Evolutionary conservation across 2,888 invertebrate species (phyloP), one percentile per base, ranked within the genome.

Genomic region (Drosophila testacea): DNA sequence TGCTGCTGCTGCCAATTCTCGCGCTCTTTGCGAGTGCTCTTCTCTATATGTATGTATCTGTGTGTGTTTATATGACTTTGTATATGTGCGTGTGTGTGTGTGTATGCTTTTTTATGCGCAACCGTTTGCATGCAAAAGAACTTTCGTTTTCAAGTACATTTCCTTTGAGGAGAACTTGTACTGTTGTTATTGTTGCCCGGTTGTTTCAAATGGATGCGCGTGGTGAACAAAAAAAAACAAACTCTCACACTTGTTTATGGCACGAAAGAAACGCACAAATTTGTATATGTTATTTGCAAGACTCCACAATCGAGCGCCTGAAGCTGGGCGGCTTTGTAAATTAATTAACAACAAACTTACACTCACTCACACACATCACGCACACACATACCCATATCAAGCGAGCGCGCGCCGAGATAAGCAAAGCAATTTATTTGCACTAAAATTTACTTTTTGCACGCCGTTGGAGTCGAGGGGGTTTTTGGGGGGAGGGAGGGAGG

Each of bases 381-480:
- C 70, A 56, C 70, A 67, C 66, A 59, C 63, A 54, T 47, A 44
- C 48, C 62, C 76, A 71, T 77, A 83, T 85, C 77, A 83, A 61
- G 61, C 59, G 59, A 81, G 67, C 76, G 73, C 70, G 78, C 76
- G 66, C 57, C 72, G 85, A 83, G 85, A 85, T 85, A 90, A 90
- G 89, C 89, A 70, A 76, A 81, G 67, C 86, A 88, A 88, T 90
- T 83, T 90, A 90, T 89, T 84, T 89, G 89, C 90, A 83, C 82
- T 73, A 83, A 88, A 88, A 85, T 89, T 83, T 89, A 73, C 83
- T 81, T 89, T 86, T 85, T 78, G 84, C 88, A 81, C 83, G 81
- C 77, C 69, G 77, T 63, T 65, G 50, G 48, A 60, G 56, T 47
- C 41, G 50, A 16, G 34, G 51, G 36, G 22, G 1, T 22, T 22